Conservation (phyloP, 2,888 invertebrate genomes). For the Torymus auratus region DNA sequence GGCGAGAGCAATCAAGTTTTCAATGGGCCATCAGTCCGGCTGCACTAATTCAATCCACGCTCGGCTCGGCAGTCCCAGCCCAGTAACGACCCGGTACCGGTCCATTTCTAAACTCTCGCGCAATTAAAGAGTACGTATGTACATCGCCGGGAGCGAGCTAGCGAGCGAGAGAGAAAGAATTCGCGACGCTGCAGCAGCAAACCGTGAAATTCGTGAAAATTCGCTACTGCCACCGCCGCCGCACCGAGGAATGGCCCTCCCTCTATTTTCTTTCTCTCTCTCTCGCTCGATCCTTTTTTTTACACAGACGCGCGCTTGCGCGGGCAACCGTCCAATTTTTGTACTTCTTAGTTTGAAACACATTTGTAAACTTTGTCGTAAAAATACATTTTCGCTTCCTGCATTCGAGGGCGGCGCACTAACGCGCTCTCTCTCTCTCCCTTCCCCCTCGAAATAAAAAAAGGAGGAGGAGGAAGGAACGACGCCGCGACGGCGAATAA, state of each 20-base stretch:
- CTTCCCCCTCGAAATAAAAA: neutral
- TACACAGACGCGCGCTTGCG: conserved; percentile 1
- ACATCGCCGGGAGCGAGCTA: neutral
- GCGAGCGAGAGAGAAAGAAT: conserved; percentile 21
- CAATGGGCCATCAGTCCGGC: no score
- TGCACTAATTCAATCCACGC: no score
- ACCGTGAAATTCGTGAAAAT: conserved; percentile 57
- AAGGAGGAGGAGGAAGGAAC: conserved; percentile 11
- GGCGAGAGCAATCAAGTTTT: no score
- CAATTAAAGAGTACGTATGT: conserved; percentile 36
- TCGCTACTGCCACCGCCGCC: conserved; percentile 8
- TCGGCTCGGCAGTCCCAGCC: neutral
- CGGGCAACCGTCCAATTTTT: conserved; percentile 59
- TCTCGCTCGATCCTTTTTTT: conserved; percentile 7
- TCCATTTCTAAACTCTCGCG: neutral
- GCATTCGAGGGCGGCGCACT: conserved; percentile 46
- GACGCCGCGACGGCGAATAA: conserved; percentile 38
- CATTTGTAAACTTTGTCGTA: conserved; percentile 59
- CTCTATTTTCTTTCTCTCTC: neutral
- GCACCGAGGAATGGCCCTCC: conserved; percentile 6
- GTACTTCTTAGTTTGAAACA: conserved; percentile 59
- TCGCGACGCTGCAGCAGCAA: conserved; percentile 32
- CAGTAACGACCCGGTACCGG: conserved; percentile 8
- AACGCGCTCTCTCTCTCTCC: neutral
- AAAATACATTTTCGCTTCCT: conserved; percentile 60